These are phyloP conservation scores for Crypturellus tataupa DNA, from an alignment of 2,797 vertebrate species.

Conservation along the genomic window DNA sequence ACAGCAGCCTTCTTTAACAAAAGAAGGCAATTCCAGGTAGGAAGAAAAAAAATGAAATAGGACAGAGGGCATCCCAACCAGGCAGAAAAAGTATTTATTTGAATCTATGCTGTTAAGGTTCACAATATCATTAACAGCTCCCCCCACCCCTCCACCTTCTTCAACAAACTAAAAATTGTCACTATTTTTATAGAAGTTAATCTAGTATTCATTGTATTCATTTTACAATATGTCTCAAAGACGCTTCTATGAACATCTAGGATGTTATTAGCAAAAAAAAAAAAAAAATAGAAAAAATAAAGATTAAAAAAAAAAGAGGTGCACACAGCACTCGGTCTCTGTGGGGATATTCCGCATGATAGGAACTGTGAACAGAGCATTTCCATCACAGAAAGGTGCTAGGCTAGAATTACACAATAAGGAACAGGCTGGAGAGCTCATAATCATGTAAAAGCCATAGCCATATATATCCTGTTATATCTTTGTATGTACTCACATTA, in stretches of 20 bases:
- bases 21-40: conserved; percentile 50
- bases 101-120: conserved; percentile 29
- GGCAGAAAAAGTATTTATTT: conserved; percentile 16
- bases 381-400: conserved; percentile 56
- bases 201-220: conserved; percentile 73
- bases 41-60: conserved; percentile 31
- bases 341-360: conserved; percentile 69
- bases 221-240: conserved; percentile 67
- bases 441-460: conserved; percentile 66
- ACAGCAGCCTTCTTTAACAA: conserved; percentile 57
- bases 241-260: conserved; percentile 55
- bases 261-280: conserved; percentile 71
- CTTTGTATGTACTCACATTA: conserved; percentile 40
- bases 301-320: conserved; percentile 6
- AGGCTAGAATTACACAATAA: conserved; percentile 57
- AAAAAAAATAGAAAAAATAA: background rate
- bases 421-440: conserved; percentile 16
- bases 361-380: conserved; percentile 54
- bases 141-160: background rate
- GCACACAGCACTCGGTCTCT: background rate
- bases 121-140: conserved; percentile 24
- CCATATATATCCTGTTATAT: conserved; percentile 35
- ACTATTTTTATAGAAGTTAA: conserved; percentile 62
- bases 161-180: conserved; percentile 46
- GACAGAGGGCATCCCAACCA: background rate